Base-by-base conservation (phyloP, 2,797 vertebrate species). In the Hydrocynus forskahlii region DNA sequence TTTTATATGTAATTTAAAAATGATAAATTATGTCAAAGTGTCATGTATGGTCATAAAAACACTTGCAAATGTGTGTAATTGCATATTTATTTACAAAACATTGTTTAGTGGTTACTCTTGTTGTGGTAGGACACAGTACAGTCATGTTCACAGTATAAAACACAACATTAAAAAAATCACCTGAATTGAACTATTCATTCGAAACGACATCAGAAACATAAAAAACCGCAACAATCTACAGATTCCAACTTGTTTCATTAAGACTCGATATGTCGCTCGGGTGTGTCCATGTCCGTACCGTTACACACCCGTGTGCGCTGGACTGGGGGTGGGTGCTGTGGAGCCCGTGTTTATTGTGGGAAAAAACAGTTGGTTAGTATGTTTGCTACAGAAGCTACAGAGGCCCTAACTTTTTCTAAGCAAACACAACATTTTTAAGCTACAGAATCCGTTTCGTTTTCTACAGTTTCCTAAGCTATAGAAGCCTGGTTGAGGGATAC, bases 41-140 rank as follows among this genome's bases (percentile, higher is more conserved):
- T n/a, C n/a, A n/a, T n/a, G n/a, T n/a, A n/a, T n/a, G 3, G 1
- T 57, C 48, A 40, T 35, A 59, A 10, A 43, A 38, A 43, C 5
- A 1, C 16, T 29, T n/a, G 80, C 35, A 48, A 21, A 74, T 7
- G 38, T 50, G 21, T 66, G 38, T 83, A 85, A 87, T 81, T 81
- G 73, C 14, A 80, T 63, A 67, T 94, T 93, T 94, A 94, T 94
- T 94, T 92, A 93, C 85, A 74, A 80, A 75, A 62, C 79, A 74
- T n/a, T 70, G 76, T 83, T 89, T 85, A 91, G 90, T 92, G 91
- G 91, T 94, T 79, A 90, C 90, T 87, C 87, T 12, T 86, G 63
- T 87, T 85, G 79, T 80, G 88, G 82, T 78, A 87, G 54, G 52
- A 63, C 60, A 50, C 67, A 38, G 35, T 68, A 84, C 79, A 86